A percentile compares a stretch with the other conserved stretches of the same genome.
phyloP scores from a whole-genome alignment of 2,113 vertebrate genomes.

The Oreochromis tanganicae region DNA sequence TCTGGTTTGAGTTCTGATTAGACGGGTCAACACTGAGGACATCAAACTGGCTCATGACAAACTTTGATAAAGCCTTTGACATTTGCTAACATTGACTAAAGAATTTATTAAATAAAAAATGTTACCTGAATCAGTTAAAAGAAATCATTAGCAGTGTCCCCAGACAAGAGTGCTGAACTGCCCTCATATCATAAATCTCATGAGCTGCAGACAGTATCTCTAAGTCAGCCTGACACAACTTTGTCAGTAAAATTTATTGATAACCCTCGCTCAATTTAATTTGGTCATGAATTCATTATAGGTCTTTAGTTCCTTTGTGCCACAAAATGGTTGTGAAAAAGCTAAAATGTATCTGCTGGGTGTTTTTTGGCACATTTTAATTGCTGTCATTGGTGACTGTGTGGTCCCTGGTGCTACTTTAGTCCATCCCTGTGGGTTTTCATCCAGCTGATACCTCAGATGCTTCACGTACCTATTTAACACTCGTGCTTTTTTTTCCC shows the following conservation, averaged over 20 bases:
- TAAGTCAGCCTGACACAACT: background rate
- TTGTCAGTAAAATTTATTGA: background rate
- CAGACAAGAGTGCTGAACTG: background rate
- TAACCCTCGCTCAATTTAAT: background rate
- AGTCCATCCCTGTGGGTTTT: background rate
- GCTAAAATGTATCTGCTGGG: background rate
- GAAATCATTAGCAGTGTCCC: background rate
- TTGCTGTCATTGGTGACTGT: background rate
- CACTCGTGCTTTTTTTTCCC: background rate
- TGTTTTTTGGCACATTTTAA: background rate
- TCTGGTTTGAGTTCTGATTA: background rate
- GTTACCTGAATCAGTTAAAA: background rate
- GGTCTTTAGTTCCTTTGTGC: background rate
- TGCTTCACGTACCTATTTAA: background rate
- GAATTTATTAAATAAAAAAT: background rate
- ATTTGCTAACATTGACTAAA: background rate
- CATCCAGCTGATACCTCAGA: background rate
- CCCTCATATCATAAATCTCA: background rate
- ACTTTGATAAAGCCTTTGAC: background rate
- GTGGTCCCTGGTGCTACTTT: background rate
- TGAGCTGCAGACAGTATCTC: background rate
- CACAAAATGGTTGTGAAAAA: background rate
- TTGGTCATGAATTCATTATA: background rate
- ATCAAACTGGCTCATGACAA: background rate
- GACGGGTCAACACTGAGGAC: background rate